Conservation (phyloP, 1,140 invertebrate species). For the Aporrectodea caliginosa region DNA sequence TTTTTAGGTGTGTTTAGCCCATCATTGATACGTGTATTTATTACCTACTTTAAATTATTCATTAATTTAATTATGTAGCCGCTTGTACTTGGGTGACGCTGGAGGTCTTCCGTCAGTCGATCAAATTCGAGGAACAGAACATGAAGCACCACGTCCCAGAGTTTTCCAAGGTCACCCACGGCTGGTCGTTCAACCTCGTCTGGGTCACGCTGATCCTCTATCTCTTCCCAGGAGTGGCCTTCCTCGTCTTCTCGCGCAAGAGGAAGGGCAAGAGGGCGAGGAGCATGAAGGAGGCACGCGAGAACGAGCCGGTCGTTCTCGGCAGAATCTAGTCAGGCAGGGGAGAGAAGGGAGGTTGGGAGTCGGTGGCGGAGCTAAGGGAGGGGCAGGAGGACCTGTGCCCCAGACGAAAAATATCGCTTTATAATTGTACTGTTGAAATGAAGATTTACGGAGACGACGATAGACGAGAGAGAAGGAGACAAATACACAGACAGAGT, state of each 20-base stretch:
- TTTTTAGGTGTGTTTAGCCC: no score
- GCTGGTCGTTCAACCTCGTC: slow-evolving; percentile 71
- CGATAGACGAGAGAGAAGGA: no score
- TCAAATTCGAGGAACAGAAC: slow-evolving; percentile 8
- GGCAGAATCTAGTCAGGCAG: slow-evolving; percentile 62
- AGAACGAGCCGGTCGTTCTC: slow-evolving; percentile 77
- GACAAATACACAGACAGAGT: no score
- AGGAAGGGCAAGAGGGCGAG: slow-evolving; percentile 72
- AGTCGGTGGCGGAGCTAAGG: no score
- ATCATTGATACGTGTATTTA: no score
- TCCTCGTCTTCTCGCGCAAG: slow-evolving; percentile 69
- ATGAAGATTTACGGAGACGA: no score
- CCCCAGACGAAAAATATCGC: no score
- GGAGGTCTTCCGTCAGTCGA: slow-evolving; percentile 20
- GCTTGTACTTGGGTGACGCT: slow-evolving; percentile 9
- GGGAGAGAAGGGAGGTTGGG: no score
- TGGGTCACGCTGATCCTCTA: slow-evolving; percentile 76
- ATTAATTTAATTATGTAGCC: neutral
- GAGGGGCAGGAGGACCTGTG: no score
- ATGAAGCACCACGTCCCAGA: slow-evolving; percentile 9
- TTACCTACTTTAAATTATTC: no score
- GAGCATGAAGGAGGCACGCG: slow-evolving; percentile 69
- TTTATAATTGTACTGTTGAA: no score
- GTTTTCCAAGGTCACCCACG: slow-evolving; percentile 60
- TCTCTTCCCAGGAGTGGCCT: slow-evolving; percentile 66